Percentiles rank a stretch among this genome's conserved stretches.
These are phyloP conservation scores for Lasiurus cinereus DNA, from an alignment of 2,113 vertebrate species.

Conservation along the genomic window DNA sequence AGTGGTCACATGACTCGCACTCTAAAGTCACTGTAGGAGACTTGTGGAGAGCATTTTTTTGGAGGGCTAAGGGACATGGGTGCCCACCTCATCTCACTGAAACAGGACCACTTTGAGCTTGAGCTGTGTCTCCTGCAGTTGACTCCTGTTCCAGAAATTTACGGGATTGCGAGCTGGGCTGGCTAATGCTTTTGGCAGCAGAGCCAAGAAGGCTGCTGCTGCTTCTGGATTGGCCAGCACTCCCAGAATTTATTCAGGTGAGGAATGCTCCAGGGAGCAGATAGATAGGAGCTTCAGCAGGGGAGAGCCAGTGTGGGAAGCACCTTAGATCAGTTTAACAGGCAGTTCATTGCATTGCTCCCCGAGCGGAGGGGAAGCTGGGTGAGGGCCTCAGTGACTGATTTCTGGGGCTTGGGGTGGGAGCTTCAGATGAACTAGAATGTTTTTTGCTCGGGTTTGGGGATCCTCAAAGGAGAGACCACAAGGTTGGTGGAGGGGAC, in stretches of 20 bases:
- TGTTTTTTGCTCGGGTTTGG: conserved; percentile 5
- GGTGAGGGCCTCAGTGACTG: not conserved
- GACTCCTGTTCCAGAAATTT: not conserved
- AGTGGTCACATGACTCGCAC: not conserved
- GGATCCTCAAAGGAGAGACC: not conserved
- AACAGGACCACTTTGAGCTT: not conserved
- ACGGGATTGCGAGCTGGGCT: not conserved
- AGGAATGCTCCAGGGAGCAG: conserved; percentile 1
- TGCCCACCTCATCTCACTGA: not conserved
- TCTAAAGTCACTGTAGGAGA: not conserved
- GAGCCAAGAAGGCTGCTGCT: not conserved
- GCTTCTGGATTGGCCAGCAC: not conserved
- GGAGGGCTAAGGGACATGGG: not conserved
- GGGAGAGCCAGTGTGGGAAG: not conserved
- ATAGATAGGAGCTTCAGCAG: not conserved
- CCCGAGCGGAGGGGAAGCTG: not conserved
- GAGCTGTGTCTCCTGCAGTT: not conserved
- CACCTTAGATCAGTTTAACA: not conserved
- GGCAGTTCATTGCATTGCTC: not conserved
- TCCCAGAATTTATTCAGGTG: not conserved
- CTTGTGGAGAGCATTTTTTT: conserved; percentile 32
- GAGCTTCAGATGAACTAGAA: not conserved
- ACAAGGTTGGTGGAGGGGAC: not conserved
- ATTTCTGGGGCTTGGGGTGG: not conserved
- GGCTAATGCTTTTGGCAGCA: not conserved